Evolutionary conservation across 2,113 vertebrate genomes (phyloP).

Genomic region (Galeopterus variegatus): DNA sequence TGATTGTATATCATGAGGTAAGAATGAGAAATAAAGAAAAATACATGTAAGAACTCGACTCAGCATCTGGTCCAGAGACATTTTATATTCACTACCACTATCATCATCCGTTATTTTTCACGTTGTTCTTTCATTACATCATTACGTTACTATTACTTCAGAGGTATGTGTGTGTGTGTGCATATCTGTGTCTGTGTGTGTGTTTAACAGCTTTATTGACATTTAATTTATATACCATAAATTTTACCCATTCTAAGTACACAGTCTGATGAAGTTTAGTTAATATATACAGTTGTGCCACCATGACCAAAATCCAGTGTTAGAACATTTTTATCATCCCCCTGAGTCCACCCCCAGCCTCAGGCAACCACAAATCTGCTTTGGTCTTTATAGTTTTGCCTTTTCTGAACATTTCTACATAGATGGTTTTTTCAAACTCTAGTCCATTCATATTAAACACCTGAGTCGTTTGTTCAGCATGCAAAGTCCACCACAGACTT

Average conservation of each 20-base stretch:
- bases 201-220: background rate
- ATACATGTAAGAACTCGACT: rapidly evolving
- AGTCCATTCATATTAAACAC: background rate
- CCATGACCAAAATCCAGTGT: background rate
- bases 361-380: background rate
- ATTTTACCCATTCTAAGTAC: background rate
- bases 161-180: background rate
- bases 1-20: rapidly evolving
- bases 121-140: background rate
- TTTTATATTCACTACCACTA: rapidly evolving
- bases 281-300: too few species aligned
- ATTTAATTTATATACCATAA: background rate
- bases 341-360: background rate
- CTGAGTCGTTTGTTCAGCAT: background rate
- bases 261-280: background rate
- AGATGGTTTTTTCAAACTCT: background rate
- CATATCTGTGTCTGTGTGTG: background rate
- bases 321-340: background rate
- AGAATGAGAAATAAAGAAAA: background rate
- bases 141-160: background rate
- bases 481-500: background rate
- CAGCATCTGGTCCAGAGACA: background rate
- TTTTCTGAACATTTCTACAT: conserved; percentile 57
- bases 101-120: background rate
- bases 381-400: background rate